Evolutionary conservation across 2,888 invertebrate species (phyloP), one percentile per base, ranked within the genome.

Genomic region (Mythimna impura): DNA sequence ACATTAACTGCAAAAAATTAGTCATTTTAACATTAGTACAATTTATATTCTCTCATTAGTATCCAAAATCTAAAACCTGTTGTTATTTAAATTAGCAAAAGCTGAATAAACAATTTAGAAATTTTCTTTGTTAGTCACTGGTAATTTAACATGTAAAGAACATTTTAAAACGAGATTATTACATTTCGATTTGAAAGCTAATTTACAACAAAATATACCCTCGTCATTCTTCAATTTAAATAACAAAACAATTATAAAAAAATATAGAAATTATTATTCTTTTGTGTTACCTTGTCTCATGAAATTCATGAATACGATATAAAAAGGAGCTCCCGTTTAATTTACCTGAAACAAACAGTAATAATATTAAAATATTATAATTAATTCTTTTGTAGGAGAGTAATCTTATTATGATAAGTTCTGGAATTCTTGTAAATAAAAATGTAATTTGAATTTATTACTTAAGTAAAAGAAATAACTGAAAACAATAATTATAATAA

Each of bases 311-410:
- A 86, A 85, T 86, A 80, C 43, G 55, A 67, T 71, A 63, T 82
- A 72, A 75, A 83, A 76, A 63, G 70, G 57, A 73, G 65, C 73
- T 57, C 62, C 82, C 62, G 65, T 74, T 66, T 76, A 83, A 81
- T 74, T 86, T 86, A 86, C 86, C 86, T 86, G 86, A 77, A 86
- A 86, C 85, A 86, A 86, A 78, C 65, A 80, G 76, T 73, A 80
- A 82, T 76, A 74, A 47, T 80, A 81, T 86, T 85, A 86, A 86
- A 74, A 86, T 86, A 85, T 85, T 81, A 70, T 79, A 86, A 85
- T 83, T 70, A 76, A 86, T 83, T 83, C 86, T 71, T 83, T 81
- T 83, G 84, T 83, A 40, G 10, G 17, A 14, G n/a, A 58, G 72
- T 83, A 76, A 85, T 84, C 76, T 78, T 77, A 73, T 68, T 78